Conservation (phyloP, 2,888 invertebrate species). For the Heliothis peltigera region DNA sequence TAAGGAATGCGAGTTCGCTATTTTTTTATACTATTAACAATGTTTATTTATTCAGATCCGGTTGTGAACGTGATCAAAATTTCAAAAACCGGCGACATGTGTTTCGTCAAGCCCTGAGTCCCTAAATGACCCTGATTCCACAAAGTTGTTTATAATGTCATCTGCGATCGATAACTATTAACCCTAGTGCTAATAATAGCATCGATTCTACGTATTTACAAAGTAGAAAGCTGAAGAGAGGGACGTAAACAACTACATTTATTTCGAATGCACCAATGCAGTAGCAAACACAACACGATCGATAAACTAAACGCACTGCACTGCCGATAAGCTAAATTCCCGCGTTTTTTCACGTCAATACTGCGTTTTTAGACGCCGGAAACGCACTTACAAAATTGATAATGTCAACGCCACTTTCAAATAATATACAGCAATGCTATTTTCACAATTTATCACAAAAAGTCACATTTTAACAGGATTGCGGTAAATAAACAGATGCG, state of each 20-base stretch:
- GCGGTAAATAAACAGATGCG: constrained; percentile 71
- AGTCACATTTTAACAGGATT: constrained; percentile 63
- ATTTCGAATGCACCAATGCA: constrained; percentile 75
- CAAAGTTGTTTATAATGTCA: constrained; percentile 54
- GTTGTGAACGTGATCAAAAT: constrained; percentile 64
- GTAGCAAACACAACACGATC: constrained; percentile 81
- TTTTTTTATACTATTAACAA: constrained; percentile 60
- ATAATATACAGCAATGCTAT: constrained; percentile 33
- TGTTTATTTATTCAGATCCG: constrained; percentile 68
- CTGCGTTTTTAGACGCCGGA: constrained; percentile 48
- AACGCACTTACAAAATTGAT: constrained; percentile 38
- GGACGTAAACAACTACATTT: constrained; percentile 80
- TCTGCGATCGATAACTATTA: constrained; percentile 70
- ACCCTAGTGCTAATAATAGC: constrained; percentile 69
- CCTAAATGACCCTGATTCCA: constrained; percentile 46
- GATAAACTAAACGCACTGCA: constrained; percentile 78
- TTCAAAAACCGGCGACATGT: constrained; percentile 52
- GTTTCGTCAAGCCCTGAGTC: constrained; percentile 45
- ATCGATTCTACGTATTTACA: constrained; percentile 59
- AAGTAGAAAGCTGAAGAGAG: constrained; percentile 65
- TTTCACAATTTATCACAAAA: constrained; percentile 47
- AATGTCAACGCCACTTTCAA: constrained; percentile 32
- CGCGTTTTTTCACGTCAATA: constrained; percentile 76
- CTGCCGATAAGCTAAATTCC: constrained; percentile 69
- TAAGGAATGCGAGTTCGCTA: constrained; percentile 74